Conservation (phyloP, 2,113 vertebrate genomes). For the Notothenia coriiceps region DNA sequence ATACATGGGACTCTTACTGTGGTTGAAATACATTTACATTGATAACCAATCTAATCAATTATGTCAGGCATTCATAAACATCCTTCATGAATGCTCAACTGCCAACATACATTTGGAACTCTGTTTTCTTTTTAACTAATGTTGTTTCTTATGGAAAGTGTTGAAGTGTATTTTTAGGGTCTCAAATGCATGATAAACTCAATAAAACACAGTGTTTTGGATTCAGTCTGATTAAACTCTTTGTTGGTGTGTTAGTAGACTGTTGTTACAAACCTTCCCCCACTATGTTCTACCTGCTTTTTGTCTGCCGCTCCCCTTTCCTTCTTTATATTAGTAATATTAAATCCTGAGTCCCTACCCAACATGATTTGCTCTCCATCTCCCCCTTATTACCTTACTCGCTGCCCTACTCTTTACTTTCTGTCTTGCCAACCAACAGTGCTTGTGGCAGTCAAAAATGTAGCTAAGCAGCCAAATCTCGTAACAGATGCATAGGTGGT, state of each 20-base stretch:
- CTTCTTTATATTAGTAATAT: background rate
- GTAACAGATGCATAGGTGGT: conserved; percentile 15
- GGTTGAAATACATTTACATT: conserved; percentile 13
- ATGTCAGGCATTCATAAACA: background rate
- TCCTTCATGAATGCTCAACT: background rate
- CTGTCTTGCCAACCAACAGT: conserved; percentile 29
- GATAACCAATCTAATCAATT: background rate
- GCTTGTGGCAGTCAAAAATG: conserved; percentile 16
- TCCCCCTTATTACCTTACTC: background rate
- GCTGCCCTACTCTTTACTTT: conserved; percentile 14
- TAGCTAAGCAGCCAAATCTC: background rate
- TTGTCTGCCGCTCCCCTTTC: background rate
- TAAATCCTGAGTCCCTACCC: background rate
- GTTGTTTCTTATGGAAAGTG: conserved; percentile 17
- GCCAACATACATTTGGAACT: conserved; percentile 5
- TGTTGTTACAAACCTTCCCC: background rate
- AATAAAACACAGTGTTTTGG: background rate
- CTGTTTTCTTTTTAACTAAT: background rate
- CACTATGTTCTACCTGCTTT: background rate
- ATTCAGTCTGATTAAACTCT: background rate
- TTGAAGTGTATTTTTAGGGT: background rate
- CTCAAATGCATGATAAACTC: conserved; percentile 3
- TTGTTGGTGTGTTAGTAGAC: no score
- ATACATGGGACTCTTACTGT: conserved; percentile 22
- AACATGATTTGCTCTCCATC: background rate